Conservation (phyloP, 2,797 vertebrate genomes). For the Rhadinocentrus ornatus region DNA sequence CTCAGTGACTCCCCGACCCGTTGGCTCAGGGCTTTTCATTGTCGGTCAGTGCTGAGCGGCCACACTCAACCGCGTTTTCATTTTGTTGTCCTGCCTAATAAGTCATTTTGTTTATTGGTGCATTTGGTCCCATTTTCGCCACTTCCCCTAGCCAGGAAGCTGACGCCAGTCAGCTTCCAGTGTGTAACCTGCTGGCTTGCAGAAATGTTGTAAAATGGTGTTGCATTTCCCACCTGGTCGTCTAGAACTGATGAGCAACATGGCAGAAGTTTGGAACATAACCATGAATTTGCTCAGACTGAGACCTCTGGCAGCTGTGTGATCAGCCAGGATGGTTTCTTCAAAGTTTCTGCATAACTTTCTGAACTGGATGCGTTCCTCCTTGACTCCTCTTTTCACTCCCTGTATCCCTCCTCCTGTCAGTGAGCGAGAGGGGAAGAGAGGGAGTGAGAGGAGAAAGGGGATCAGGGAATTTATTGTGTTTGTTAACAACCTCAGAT, state of each 20-base stretch:
- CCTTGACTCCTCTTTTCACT: conserved; percentile 44
- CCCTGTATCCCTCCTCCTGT: conserved; percentile 29
- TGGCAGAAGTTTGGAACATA: conserved; percentile 13
- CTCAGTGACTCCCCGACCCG: conserved; percentile 78
- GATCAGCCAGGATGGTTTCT: conserved; percentile 16
- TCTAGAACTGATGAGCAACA: conserved; percentile 40
- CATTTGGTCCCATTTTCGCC: conserved; percentile 68
- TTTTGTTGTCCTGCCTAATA: conserved; percentile 70
- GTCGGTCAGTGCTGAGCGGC: conserved; percentile 61
- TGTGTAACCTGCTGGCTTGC: conserved; percentile 49
- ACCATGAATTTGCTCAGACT: conserved; percentile 10
- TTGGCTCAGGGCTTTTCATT: conserved; percentile 85
- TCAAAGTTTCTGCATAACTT: conserved; percentile 19
- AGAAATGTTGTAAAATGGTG: conserved; percentile 37
- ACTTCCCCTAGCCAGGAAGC: conserved; percentile 62
- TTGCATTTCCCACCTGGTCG: conserved; percentile 66
- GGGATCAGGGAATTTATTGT: conserved; percentile 83
- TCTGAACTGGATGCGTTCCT: conserved; percentile 30
- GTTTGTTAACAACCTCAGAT: conserved; percentile 83
- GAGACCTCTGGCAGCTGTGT: conserved; percentile 12
- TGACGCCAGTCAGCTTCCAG: conserved; percentile 47
- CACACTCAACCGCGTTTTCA: conserved; percentile 73
- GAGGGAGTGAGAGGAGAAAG: conserved; percentile 75
- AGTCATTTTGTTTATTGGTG: conserved; percentile 77
- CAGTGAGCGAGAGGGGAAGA: conserved; percentile 46